A percentile compares a stretch with the other conserved stretches of the same genome.
phyloP scores from a whole-genome alignment of 2,888 invertebrate species.

The Ischnura elegans region DNA sequence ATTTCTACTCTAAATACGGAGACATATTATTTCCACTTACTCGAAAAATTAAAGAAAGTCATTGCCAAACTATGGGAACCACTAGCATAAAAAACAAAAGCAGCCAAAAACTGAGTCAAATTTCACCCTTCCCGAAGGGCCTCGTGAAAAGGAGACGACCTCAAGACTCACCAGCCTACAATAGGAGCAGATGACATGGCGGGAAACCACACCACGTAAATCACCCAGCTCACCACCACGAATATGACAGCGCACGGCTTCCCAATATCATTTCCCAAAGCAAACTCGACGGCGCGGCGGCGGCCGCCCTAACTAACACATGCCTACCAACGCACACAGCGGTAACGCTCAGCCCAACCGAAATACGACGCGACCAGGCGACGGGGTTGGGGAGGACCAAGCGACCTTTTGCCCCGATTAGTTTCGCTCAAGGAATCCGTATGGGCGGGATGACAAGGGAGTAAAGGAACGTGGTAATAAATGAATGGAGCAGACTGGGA shows the following conservation, averaged over 20 bases:
- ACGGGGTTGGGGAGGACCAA: background rate
- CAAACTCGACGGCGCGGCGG: background rate
- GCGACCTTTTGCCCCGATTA: constrained; percentile 35
- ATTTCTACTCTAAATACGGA: too few relatives aligned
- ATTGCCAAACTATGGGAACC: too few relatives aligned
- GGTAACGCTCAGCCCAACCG: background rate
- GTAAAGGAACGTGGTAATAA: constrained; percentile 35
- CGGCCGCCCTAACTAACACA: background rate
- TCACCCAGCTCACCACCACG: background rate
- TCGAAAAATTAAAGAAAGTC: too few relatives aligned
- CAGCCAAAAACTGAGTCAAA: too few relatives aligned
- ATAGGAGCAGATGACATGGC: background rate
- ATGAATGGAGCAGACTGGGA: constrained; percentile 17
- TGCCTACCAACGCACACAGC: background rate
- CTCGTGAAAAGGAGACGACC: background rate
- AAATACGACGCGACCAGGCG: background rate
- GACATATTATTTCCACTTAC: too few relatives aligned
- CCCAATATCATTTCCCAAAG: background rate
- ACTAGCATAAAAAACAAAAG: too few relatives aligned
- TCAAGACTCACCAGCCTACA: background rate
- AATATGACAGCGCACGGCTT: background rate
- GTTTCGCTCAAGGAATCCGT: constrained; percentile 21
- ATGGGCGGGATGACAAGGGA: constrained; percentile 24
- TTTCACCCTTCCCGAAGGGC: background rate
- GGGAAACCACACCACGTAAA: constrained; percentile 4